Percentiles rank a stretch among this genome's conserved stretches.
Conservation (phyloP, 2,888 invertebrate species). For the Zaprionus lineosus region DNA sequence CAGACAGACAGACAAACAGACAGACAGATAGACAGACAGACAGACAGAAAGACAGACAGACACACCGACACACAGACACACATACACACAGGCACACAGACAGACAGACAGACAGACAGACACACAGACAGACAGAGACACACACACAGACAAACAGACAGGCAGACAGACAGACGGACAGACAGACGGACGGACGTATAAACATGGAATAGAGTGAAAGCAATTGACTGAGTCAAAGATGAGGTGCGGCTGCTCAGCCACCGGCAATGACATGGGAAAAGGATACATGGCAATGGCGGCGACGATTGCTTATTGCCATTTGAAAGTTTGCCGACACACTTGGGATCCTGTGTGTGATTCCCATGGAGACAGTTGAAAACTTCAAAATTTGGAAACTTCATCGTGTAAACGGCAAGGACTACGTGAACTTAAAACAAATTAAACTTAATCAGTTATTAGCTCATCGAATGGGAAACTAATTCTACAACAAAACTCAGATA, state of each 20-base stretch:
- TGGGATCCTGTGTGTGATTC: conserved; percentile 9
- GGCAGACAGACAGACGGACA: too few relatives aligned
- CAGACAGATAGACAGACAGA: conserved; percentile 1
- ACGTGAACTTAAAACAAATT: not conserved
- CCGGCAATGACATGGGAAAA: conserved; percentile 12
- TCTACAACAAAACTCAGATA: too few relatives aligned
- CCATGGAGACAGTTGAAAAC: conserved; percentile 32
- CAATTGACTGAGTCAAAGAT: conserved; percentile 36
- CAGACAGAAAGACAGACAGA: conserved; percentile 1
- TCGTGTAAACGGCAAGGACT: not conserved
- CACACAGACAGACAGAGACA: not conserved
- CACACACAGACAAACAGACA: not conserved
- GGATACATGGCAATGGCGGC: conserved; percentile 12
- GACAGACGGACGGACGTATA: too few relatives aligned
- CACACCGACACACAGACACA: not conserved
- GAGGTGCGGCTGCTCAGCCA: conserved; percentile 13
- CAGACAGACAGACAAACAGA: conserved; percentile 1
- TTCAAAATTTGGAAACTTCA: conserved; percentile 49
- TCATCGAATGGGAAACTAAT: too few relatives aligned
- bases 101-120: conserved; percentile 8
- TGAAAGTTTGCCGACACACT: conserved; percentile 60
- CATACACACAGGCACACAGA: conserved; percentile 37
- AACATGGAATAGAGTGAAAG: conserved; percentile 14
- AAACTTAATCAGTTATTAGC: too few relatives aligned
- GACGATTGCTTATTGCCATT: conserved; percentile 29